These are phyloP conservation scores for Accipiter virgatus DNA, from an alignment of 2,113 vertebrate species.

Conservation along the genomic window DNA sequence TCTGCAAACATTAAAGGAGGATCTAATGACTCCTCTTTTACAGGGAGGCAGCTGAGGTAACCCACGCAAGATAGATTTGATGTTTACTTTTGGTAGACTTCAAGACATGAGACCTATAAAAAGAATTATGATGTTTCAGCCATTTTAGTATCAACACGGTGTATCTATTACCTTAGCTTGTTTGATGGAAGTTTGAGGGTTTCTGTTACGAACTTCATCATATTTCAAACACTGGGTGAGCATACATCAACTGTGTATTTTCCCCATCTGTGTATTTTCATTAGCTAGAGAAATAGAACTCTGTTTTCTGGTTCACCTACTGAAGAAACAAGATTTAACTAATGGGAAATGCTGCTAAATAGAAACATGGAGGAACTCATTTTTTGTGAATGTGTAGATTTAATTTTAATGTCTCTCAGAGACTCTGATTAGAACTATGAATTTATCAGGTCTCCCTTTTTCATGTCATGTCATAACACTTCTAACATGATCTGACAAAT, in stretches of 20 bases:
- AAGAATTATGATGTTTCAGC: conserved; percentile 31
- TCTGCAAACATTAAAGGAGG: background rate
- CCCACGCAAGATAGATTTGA: background rate
- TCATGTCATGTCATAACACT: background rate
- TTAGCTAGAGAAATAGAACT: background rate
- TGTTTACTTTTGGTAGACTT: conserved; percentile 14
- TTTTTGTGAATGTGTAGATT: background rate
- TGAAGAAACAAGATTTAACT: background rate
- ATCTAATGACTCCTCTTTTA: conserved; percentile 28
- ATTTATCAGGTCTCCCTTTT: background rate
- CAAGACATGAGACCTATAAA: conserved; percentile 31
- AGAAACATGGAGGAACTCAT: background rate
- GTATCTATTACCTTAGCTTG: conserved; percentile 9
- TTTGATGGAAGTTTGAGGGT: background rate
- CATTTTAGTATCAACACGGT: background rate
- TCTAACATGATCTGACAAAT: background rate
- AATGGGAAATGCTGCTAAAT: background rate
- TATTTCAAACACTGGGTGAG: background rate
- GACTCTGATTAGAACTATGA: background rate
- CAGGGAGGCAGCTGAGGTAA: background rate
- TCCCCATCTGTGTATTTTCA: background rate
- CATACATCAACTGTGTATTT: background rate
- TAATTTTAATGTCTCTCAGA: background rate
- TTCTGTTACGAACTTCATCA: background rate
- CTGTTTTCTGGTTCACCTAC: background rate